These are phyloP conservation scores for Apaloderma vittatum DNA, from an alignment of 2,113 vertebrate genomes.

Conservation along the genomic window DNA sequence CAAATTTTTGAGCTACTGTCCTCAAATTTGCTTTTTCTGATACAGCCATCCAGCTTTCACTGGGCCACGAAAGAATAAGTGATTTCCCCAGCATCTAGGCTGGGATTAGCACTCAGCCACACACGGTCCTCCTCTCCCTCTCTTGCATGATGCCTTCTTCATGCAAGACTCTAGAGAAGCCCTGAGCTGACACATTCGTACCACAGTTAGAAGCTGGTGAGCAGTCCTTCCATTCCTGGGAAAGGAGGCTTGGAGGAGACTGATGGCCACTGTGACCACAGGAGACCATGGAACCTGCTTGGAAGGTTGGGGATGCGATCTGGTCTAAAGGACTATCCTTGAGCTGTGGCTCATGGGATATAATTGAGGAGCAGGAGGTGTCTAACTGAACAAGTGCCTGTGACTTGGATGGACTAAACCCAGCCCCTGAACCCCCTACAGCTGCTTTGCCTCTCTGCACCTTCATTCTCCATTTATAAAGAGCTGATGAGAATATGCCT, in stretches of 20 bases:
- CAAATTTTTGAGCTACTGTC: not conserved
- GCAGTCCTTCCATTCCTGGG: not conserved
- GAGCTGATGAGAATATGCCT: conserved; percentile 11
- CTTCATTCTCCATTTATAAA: not conserved
- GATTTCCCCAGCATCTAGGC: not conserved
- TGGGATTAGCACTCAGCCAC: not conserved
- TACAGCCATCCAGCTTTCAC: not conserved
- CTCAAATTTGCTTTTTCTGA: not conserved
- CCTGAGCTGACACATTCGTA: not conserved
- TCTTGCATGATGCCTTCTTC: not conserved
- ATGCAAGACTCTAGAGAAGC: not conserved
- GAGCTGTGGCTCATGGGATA: not conserved
- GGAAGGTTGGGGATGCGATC: not conserved
- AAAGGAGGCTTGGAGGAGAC: not conserved
- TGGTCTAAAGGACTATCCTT: not conserved
- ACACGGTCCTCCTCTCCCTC: fast-evolving
- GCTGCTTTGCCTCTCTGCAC: not conserved
- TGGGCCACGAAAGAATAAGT: not conserved
- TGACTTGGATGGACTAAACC: not conserved
- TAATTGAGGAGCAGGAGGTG: fast-evolving
- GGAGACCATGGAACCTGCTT: fast-evolving
- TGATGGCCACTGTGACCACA: fast-evolving
- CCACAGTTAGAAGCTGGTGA: fast-evolving
- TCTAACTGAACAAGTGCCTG: not conserved
- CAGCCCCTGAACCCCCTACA: not conserved